Percentiles rank a stretch among this genome's conserved stretches.
Evolutionary conservation across 1,140 invertebrate genomes (phyloP).

Genomic region (Drosophila subobscura): DNA sequence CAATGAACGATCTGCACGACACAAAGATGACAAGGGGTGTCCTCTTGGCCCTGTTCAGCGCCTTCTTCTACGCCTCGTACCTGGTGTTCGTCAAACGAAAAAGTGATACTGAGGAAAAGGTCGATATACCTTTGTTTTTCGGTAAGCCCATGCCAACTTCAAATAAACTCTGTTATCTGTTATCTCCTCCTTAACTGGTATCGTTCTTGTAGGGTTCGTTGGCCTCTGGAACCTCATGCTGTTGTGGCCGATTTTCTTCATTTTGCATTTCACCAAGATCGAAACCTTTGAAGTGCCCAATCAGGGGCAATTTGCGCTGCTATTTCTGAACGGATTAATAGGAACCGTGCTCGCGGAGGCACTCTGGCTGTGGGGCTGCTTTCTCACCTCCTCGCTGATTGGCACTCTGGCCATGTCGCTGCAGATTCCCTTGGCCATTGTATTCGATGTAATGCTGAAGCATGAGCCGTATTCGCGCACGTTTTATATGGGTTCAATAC

Average conservation of each 20-base stretch:
- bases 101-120: constrained; percentile 93
- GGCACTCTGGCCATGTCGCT: constrained; percentile 92
- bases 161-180: neutral
- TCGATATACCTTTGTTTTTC: constrained; percentile 96
- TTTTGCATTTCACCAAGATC: constrained; percentile 90
- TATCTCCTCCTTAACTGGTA: constrained; percentile 6
- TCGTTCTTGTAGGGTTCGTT: constrained; percentile 89
- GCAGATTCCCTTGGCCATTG: constrained; percentile 93
- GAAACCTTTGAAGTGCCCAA: constrained; percentile 93
- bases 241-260: constrained; percentile 94
- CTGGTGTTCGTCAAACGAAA: constrained; percentile 92
- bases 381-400: constrained; percentile 93
- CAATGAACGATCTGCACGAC: constrained; percentile 88
- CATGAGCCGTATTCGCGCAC: constrained; percentile 89
- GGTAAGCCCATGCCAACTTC: constrained; percentile 85
- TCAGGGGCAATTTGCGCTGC: constrained; percentile 89
- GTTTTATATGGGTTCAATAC: constrained; percentile 92
- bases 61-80: constrained; percentile 93
- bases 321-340: constrained; percentile 93
- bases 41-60: constrained; percentile 90
- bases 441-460: constrained; percentile 91
- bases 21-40: constrained; percentile 88
- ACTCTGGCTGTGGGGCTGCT: constrained; percentile 95
- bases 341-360: constrained; percentile 94
- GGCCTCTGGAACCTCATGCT: constrained; percentile 92